phyloP scores from a whole-genome alignment of 2,113 vertebrate species.

The Tursiops truncatus region DNA sequence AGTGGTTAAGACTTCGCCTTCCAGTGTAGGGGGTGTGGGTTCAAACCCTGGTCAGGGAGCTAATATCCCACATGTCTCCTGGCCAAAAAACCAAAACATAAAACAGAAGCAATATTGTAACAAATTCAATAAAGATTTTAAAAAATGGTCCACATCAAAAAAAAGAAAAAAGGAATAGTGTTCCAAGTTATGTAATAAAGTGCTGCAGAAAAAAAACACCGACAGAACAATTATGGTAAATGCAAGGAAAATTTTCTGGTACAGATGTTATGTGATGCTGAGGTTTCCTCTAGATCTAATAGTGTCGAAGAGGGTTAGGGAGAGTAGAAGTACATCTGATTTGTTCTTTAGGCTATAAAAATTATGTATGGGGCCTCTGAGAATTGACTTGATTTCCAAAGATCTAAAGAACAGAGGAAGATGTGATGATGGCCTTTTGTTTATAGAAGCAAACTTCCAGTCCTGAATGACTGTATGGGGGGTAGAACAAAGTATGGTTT shows the following conservation, averaged over 20 bases:
- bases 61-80: too few relatives aligned
- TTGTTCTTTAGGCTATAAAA: slow-evolving; percentile 20
- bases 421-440: slow-evolving; percentile 70
- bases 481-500: slow-evolving; percentile 77
- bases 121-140: too few relatives aligned
- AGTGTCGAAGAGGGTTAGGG: background rate
- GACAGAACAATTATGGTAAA: background rate
- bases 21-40: too few relatives aligned
- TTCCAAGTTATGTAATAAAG: background rate
- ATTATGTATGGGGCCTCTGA: slow-evolving; percentile 16
- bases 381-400: slow-evolving; percentile 62
- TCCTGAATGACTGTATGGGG: slow-evolving; percentile 57
- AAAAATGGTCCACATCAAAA: too few relatives aligned
- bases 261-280: background rate
- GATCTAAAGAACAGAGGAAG: slow-evolving; percentile 44
- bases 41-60: too few relatives aligned
- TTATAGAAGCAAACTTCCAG: slow-evolving; percentile 71
- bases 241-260: background rate
- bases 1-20: too few relatives aligned
- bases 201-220: background rate
- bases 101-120: too few relatives aligned
- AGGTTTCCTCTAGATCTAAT: background rate
- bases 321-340: background rate
- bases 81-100: too few relatives aligned
- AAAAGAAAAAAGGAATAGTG: background rate